phyloP scores from a whole-genome alignment of 2,888 invertebrate species.

The Tipula confusa region DNA sequence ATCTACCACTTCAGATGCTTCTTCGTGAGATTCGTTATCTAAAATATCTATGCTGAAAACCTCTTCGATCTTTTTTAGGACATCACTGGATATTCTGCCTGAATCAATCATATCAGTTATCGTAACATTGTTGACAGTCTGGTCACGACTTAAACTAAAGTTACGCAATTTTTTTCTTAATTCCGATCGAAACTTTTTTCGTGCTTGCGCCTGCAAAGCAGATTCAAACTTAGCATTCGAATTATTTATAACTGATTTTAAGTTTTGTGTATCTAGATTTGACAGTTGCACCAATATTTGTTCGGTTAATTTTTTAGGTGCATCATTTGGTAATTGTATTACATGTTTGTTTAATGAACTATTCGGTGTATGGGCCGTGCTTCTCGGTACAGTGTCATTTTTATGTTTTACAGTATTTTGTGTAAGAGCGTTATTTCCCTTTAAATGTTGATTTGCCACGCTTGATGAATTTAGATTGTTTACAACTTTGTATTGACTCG shows the following conservation, averaged over 20 bases:
- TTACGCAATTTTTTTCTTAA: conserved; percentile 45
- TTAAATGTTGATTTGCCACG: background rate
- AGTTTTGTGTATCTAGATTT: conserved; percentile 45
- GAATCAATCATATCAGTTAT: background rate
- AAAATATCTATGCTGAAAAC: background rate
- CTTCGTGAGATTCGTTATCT: background rate
- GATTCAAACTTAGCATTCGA: conserved; percentile 46
- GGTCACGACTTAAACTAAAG: background rate
- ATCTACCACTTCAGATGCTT: background rate
- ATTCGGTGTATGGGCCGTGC: background rate
- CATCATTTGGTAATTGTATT: conserved; percentile 35
- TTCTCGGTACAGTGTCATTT: background rate
- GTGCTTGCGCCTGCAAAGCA: conserved; percentile 44
- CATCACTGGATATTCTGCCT: background rate
- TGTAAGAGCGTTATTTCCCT: background rate
- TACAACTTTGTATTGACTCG: background rate
- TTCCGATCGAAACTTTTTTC: conserved; percentile 44
- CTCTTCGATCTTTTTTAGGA: background rate
- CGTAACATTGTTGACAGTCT: background rate
- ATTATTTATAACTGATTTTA: conserved; percentile 48
- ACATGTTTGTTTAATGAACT: background rate
- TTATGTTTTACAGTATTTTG: background rate
- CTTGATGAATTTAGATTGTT: background rate
- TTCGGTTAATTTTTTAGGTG: conserved; percentile 38
- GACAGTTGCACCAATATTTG: conserved; percentile 42